Base-by-base conservation (phyloP, 2,113 vertebrate species). In the Cacatua alba region DNA sequence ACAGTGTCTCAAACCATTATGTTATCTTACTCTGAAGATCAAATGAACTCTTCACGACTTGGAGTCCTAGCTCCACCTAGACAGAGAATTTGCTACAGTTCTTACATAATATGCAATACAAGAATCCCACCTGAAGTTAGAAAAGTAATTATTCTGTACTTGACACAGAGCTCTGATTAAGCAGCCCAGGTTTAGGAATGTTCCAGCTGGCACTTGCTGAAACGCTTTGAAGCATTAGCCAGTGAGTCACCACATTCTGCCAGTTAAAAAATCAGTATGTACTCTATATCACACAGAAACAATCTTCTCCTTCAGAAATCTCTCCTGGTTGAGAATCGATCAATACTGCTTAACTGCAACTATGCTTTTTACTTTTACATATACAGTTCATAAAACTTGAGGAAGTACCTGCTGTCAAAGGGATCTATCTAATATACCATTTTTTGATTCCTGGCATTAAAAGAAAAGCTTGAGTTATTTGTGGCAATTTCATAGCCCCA, bases 351-450 rank as follows among this genome's bases (percentile, higher is more conserved):
- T 81, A 81, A 86, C n/a, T 92, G 82, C 33, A 77, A 31, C 21
- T 48, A 37, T 9, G 60, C 39, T 62, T 72, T 72, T 90, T 78
- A 90, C 13, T 76, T 79, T 63, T 65, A 91, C 81, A 92, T 87
- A 85, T 75, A 94, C 57, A 97, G 93, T 67, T 90, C 86, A 90
- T 94, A 91, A 91, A 97, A 95, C 76, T 86, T 91, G 71, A 76
- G 88, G 88, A 96, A 97, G 84, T 92, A 97, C 95, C 92, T 96
- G 86, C 76, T 94, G 92, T 43, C 84, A 94, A 16, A 85, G 55
- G 41, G 19, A 88, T 95, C 62, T 71, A 49, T 28, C 48, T 72
- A 67, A 96, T 43, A 87, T 35, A 92, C 60, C 69, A 29, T 46
- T 76, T 89, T 82, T 93, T 86, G 52, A 86, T 91, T 93, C 91